Evolutionary conservation across 2,113 vertebrate genomes (phyloP), one percentile per base, ranked within the genome.

Genomic region (Notothenia rossii): DNA sequence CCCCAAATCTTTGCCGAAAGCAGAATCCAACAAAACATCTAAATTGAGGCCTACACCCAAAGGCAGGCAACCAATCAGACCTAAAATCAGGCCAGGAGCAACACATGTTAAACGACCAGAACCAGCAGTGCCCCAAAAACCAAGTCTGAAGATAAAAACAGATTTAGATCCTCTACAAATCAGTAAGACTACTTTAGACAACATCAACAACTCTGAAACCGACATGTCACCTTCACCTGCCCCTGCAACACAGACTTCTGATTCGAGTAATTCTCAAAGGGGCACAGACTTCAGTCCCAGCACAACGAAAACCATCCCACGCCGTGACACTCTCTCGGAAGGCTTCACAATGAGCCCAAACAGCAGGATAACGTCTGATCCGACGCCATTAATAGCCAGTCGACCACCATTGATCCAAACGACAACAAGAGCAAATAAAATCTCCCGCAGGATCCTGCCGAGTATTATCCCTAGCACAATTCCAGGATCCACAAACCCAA

Each of bases 361-460:
- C 84, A 90, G 85, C 69, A 82, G 81, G 83, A 75, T 62, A 29
- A 49, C 18, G 49, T 92, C 86, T 85, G 81, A 89, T 78, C 74
- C 61, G 65, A 81, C 17, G 82, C 81, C 81, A 88, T 88, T 88
- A 80, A 88, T 77, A 88, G 50, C 61, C 14, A 10, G 61, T 75
- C 70, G 29, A 40, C 61, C 63, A 50, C 25, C 87, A 73, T 72
- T 58, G 2, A 89, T 79, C 75, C 75, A 75, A 85, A 71, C 50
- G 75, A 91, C 90, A 88, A 86, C 86, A 82, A 89, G 25, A 75
- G 78, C 88, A 84, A 85, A 79, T 79, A 83, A 58, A 76, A 77
- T 72, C 33, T 55, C 65, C 22, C 25, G 2, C 50, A 59, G 51
- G 20, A 86, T 65, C 74, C 70, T 76, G 56, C 79, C 54, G 33